Evolutionary conservation across 2,113 vertebrate species (phyloP).

Genomic region (Labeo rohita): DNA sequence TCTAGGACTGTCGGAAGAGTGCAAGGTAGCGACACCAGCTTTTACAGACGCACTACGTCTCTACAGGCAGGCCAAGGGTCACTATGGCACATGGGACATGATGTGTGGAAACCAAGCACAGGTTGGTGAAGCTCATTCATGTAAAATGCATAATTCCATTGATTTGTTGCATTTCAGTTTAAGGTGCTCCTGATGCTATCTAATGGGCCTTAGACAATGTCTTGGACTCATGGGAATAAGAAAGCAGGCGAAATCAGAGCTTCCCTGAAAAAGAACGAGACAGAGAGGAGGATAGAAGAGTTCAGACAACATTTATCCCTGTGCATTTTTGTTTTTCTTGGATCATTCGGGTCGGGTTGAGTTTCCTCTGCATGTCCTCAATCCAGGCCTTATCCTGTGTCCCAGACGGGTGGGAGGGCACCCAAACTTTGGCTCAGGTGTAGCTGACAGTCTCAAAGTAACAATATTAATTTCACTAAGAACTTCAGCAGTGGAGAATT

Average conservation of each 20-base stretch:
- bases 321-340: background rate
- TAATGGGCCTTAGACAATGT: background rate
- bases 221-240: background rate
- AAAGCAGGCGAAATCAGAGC: background rate
- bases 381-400: slow-evolving; percentile 33
- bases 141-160: background rate
- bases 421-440: background rate
- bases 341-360: slow-evolving; percentile 25
- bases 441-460: background rate
- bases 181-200: background rate
- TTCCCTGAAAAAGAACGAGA: background rate
- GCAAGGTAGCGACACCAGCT: slow-evolving; percentile 85
- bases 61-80: slow-evolving; percentile 86
- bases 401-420: slow-evolving; percentile 24
- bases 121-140: slow-evolving; percentile 71
- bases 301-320: background rate
- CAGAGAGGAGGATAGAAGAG: background rate
- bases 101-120: slow-evolving; percentile 89
- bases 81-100: slow-evolving; percentile 97
- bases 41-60: slow-evolving; percentile 89
- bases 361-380: slow-evolving; percentile 42
- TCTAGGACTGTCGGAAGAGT: slow-evolving; percentile 89
- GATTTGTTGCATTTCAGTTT: background rate
- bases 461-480: background rate
- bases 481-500: background rate